Conservation (phyloP, 2,113 vertebrate genomes). For the Petromus typicus region DNA sequence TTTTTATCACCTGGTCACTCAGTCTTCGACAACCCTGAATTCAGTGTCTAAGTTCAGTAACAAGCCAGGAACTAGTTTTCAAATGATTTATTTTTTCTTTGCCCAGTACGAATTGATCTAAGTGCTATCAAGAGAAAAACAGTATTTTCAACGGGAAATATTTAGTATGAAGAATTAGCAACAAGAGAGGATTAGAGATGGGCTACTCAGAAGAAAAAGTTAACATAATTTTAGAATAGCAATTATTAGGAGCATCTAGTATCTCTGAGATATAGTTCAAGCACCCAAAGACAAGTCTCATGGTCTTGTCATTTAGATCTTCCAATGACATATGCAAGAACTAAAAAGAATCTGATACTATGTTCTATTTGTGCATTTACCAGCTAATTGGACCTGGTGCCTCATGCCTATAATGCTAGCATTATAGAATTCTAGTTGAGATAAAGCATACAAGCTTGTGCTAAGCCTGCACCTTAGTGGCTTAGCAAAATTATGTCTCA, state of each 20-base stretch:
- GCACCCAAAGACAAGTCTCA: neutral
- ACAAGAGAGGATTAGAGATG: neutral
- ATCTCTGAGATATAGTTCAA: neutral
- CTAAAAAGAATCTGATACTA: neutral
- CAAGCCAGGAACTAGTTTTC: neutral
- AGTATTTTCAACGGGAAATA: neutral
- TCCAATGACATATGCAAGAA: neutral
- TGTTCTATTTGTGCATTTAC: neutral
- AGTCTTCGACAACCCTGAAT: neutral
- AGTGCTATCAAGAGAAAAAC: conserved; percentile 24
- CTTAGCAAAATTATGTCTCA: neutral
- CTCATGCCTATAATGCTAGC: neutral
- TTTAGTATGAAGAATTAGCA: neutral
- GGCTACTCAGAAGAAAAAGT: neutral
- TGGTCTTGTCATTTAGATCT: neutral
- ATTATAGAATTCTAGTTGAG: neutral
- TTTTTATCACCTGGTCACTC: neutral
- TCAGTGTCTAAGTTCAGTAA: neutral
- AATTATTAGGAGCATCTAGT: neutral
- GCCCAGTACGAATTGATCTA: neutral
- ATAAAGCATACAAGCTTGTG: neutral
- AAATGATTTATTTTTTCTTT: neutral
- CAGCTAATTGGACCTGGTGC: neutral
- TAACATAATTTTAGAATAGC: neutral
- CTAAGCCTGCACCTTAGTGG: neutral